A percentile compares a stretch with the other conserved stretches of the same genome.
Conservation (phyloP, 2,113 vertebrate genomes). For the Phyllopteryx taeniolatus region DNA sequence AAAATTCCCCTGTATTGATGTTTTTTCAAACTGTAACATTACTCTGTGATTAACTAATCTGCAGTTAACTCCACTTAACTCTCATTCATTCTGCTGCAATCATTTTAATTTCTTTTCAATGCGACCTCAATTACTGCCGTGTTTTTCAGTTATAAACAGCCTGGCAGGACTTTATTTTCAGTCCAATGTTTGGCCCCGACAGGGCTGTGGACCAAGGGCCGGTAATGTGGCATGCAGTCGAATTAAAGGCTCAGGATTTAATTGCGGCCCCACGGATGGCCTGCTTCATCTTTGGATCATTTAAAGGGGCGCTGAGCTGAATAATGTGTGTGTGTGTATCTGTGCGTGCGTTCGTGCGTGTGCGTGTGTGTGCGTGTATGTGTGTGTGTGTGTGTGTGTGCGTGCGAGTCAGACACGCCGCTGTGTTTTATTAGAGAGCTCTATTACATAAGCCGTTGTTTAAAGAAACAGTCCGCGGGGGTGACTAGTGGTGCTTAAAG, state of each 20-base stretch:
- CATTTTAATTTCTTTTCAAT: neutral
- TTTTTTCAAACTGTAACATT: no score
- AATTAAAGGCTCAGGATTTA: conserved; percentile 66
- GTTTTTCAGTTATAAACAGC: conserved; percentile 12
- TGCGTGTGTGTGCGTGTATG: neutral
- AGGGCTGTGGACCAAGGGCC: conserved; percentile 38
- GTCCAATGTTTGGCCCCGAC: conserved; percentile 30
- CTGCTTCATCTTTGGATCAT: conserved; percentile 67
- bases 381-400: neutral
- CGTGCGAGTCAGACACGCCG: conserved; percentile 47
- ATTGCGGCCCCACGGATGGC: conserved; percentile 66
- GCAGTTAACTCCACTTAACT: neutral
- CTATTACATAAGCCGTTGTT: conserved; percentile 58
- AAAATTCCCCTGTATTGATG: conserved; percentile 44
- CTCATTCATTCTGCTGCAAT: neutral
- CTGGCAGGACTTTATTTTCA: conserved; percentile 9
- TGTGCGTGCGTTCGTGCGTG: neutral
- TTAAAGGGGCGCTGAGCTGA: conserved; percentile 68
- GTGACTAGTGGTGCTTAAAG: conserved; percentile 49
- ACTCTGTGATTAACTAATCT: conserved; percentile 12
- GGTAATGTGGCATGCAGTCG: conserved; percentile 64
- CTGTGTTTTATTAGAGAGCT: conserved; percentile 69
- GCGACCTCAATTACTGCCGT: neutral
- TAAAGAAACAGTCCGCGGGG: conserved; percentile 55
- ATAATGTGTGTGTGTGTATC: conserved; percentile 31